Evolutionary conservation across 2,797 vertebrate species (phyloP).

Genomic region (Helostoma temminkii): DNA sequence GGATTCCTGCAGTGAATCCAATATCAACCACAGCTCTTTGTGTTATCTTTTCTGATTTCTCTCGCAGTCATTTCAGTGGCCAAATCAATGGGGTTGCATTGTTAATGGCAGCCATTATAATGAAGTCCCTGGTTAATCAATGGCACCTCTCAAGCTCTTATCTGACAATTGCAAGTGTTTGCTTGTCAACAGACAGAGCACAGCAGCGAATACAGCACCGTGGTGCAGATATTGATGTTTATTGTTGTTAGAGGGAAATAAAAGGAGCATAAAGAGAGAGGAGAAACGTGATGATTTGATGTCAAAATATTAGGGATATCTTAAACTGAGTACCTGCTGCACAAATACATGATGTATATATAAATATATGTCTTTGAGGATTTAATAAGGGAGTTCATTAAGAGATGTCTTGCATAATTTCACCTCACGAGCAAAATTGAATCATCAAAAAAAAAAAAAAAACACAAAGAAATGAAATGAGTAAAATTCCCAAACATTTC

Average conservation of each 20-base stretch:
- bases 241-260: conserved; percentile 23
- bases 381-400: conserved; percentile 16
- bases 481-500: not conserved
- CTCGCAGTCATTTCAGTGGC: conserved; percentile 69
- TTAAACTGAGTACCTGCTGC: not conserved
- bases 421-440: not conserved
- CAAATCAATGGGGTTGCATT: conserved; percentile 80
- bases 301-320: not conserved
- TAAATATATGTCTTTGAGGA: conserved; percentile 3
- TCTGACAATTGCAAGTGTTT: conserved; percentile 77
- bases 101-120: conserved; percentile 81
- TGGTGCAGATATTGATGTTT: conserved; percentile 62
- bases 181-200: conserved; percentile 72
- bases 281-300: conserved; percentile 15
- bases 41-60: conserved; percentile 77
- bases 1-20: conserved; percentile 71
- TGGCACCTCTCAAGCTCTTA: conserved; percentile 78
- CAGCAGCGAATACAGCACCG: conserved; percentile 49
- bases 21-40: conserved; percentile 61
- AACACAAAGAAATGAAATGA: not conserved
- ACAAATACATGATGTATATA: not conserved
- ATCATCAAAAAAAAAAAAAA: conserved; percentile 5
- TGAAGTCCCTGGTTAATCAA: conserved; percentile 83
- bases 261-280: conserved; percentile 6
- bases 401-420: conserved; percentile 3